A percentile compares a stretch with the other conserved stretches of the same genome.
Conservation (phyloP, 2,888 invertebrate genomes). For the Melipona bicolor region DNA sequence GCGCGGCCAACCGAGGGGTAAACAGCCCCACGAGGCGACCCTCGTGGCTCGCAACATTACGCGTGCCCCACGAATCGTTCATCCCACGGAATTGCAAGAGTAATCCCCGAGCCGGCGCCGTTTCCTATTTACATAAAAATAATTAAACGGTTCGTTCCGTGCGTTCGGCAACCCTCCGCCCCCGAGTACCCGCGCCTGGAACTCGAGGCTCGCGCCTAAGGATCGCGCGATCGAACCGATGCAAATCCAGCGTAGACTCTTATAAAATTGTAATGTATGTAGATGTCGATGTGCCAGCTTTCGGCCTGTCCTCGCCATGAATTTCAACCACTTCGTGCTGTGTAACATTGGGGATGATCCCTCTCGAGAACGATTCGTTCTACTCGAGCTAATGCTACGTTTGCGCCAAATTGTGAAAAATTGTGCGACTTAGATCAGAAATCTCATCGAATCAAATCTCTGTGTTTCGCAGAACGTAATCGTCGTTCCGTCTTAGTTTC, state of each 20-base stretch:
- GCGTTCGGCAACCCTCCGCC: slow-evolving; percentile 10
- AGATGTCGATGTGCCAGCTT: slow-evolving; percentile 39
- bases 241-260: slow-evolving; percentile 50
- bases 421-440: too few relatives aligned
- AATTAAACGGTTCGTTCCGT: slow-evolving; percentile 74
- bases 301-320: slow-evolving; percentile 37
- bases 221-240: slow-evolving; percentile 48
- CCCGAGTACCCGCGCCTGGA: slow-evolving; percentile 18
- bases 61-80: slow-evolving; percentile 70
- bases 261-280: slow-evolving; percentile 58
- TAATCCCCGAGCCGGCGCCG: slow-evolving; percentile 62
- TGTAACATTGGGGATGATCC: neutral
- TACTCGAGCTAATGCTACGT: neutral
- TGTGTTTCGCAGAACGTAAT: too few relatives aligned
- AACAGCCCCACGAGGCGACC: slow-evolving; percentile 69
- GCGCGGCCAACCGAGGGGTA: slow-evolving; percentile 57
- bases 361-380: neutral
- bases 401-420: too few relatives aligned
- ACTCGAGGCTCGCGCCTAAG: slow-evolving; percentile 22
- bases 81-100: slow-evolving; percentile 73
- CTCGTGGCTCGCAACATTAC: slow-evolving; percentile 71
- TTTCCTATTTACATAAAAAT: slow-evolving; percentile 78
- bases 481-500: too few relatives aligned
- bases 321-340: slow-evolving; percentile 36
- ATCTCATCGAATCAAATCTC: too few relatives aligned